Conservation (phyloP, 2,113 vertebrate species). For the Pseudorectes ferrugineus region DNA sequence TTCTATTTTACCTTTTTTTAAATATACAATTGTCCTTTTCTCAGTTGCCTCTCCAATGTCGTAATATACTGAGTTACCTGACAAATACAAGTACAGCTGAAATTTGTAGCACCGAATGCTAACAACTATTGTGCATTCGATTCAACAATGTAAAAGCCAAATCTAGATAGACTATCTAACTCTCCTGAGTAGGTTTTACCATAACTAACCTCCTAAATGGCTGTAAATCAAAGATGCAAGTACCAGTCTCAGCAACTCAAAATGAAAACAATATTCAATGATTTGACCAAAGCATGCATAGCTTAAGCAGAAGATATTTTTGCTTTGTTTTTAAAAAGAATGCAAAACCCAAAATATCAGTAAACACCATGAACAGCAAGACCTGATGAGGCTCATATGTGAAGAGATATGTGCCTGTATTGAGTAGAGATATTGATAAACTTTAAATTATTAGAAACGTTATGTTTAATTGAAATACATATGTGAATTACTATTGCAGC, state of each 20-base stretch:
- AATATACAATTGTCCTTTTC: neutral
- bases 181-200: neutral
- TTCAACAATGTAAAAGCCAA: neutral
- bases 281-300: neutral
- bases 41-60: neutral
- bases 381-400: neutral
- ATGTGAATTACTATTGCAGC: neutral
- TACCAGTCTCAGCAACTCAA: neutral
- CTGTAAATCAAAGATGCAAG: neutral
- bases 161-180: neutral
- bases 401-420: neutral
- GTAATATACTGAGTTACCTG: neutral
- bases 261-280: neutral
- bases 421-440: neutral
- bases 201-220: neutral
- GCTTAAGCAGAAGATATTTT: neutral
- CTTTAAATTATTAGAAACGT: neutral
- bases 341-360: neutral
- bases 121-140: neutral
- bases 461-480: neutral
- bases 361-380: neutral
- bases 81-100: neutral
- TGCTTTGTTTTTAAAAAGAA: neutral
- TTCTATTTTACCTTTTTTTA: neutral
- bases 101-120: neutral